Evolutionary conservation across 2,797 vertebrate genomes (phyloP).

Genomic region (Pangasius sanitwongsei): DNA sequence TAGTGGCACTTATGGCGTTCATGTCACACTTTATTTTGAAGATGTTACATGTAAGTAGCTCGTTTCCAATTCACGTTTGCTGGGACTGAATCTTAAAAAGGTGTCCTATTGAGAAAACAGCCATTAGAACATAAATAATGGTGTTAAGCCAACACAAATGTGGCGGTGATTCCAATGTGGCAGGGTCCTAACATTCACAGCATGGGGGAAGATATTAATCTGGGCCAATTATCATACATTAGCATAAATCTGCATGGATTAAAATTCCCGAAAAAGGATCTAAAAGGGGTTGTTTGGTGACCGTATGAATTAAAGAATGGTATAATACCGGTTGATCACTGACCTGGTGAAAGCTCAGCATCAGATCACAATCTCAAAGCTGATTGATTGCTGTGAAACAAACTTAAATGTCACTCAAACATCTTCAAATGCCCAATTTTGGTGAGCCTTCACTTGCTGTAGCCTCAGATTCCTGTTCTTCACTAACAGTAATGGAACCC

Average conservation of each 20-base stretch:
- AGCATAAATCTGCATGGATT: slow-evolving; percentile 55
- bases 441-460: not conserved
- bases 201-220: slow-evolving; percentile 47
- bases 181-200: slow-evolving; percentile 27
- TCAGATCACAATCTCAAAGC: not conserved
- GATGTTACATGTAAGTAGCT: not conserved
- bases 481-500: not conserved
- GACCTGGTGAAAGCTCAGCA: slow-evolving; percentile 17
- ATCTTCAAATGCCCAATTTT: not conserved
- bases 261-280: slow-evolving; percentile 29
- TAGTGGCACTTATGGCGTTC: not conserved
- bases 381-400: not conserved
- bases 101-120: not conserved
- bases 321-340: slow-evolving; percentile 33
- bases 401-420: not conserved
- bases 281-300: slow-evolving; percentile 1
- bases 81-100: not conserved
- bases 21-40: not conserved
- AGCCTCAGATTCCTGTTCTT: not conserved
- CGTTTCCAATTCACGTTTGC: not conserved
- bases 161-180: slow-evolving; percentile 30
- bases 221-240: slow-evolving; percentile 54
- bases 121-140: not conserved
- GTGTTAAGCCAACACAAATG: slow-evolving; percentile 19
- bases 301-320: not conserved